Percentiles rank a stretch among this genome's conserved stretches.
Conservation (phyloP, 2,113 vertebrate species). For the Saguinus imperator region DNA sequence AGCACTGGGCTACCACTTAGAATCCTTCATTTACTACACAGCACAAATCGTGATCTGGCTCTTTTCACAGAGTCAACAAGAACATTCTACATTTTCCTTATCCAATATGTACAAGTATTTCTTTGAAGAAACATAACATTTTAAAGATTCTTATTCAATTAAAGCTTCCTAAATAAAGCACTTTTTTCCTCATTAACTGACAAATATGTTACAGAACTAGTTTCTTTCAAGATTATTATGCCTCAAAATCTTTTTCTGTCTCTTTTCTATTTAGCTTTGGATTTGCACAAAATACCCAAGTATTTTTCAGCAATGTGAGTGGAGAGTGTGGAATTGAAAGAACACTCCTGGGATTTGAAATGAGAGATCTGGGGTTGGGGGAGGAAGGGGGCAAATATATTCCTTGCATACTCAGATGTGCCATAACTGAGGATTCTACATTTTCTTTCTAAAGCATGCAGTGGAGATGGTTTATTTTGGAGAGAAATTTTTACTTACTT, state of each 20-base stretch:
- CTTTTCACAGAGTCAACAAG: conserved; percentile 15
- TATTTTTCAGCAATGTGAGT: neutral
- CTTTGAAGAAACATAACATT: neutral
- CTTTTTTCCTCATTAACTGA: neutral
- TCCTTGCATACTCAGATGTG: neutral
- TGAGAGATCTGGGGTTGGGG: neutral
- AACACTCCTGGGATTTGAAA: neutral
- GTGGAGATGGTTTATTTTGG: neutral
- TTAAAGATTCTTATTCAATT: neutral
- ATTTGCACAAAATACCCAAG: neutral
- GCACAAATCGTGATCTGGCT: neutral
- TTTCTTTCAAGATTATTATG: neutral
- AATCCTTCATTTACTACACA: neutral
- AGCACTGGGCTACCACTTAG: conserved; percentile 13
- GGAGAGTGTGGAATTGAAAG: neutral
- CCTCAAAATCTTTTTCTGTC: neutral
- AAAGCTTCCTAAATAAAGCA: neutral
- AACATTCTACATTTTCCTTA: conserved; percentile 58
- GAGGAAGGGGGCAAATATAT: neutral
- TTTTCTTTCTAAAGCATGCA: neutral
- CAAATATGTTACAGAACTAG: neutral
- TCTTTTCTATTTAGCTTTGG: neutral
- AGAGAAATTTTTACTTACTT: neutral
- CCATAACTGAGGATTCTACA: neutral
- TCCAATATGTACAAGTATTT: neutral